Evolutionary conservation across 1,140 invertebrate genomes (phyloP), one percentile per base, ranked within the genome.

Genomic region (Charaxes varanes): DNA sequence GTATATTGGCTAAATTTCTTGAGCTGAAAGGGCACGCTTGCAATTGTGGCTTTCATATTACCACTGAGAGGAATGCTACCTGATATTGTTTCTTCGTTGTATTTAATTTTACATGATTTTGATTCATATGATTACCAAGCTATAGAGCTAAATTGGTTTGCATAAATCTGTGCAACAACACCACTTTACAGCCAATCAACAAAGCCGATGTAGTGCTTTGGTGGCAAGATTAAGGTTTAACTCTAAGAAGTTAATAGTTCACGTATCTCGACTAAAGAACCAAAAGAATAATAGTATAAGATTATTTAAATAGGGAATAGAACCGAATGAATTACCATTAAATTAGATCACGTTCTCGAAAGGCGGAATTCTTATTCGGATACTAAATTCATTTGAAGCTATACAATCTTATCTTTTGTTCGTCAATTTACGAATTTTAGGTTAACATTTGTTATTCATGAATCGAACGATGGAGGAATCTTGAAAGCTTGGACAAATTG

Each of bases 1-100:
- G 18, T 38, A 6, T 31, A 33, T 40, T 38, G 12, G 10, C 30
- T 27, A 24, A 44, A 26, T 12, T 32, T 31, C 42, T 23, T 32
- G 7, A 14, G 26, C 11, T 28, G 12, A 14, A 10, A 14, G 26
- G 26, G 26, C n/a, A 15, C n/a, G 14, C 26, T 6, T 28, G 12
- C 15, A 31, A 10, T 31, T 31, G 12, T 18, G 5, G 28, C 11
- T 17, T 31, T 8, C 28, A 14, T 14, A 31, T 31, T 31, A 7
- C 5, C 13, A 4, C 18, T 10, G 14, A n/a, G n/a, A 14, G 11
- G 0, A 2, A 16, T 31, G 23, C 13, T 12, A 12, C 8, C 13
- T 26, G 23, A 26, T 26, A 26, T 12, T 26, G 23, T 5, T n/a
- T 1, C 21, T n/a, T 24, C 10, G 4, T 1, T 24, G 4, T 24